Evolutionary conservation across 2,888 invertebrate genomes (phyloP), one percentile per base, ranked within the genome.

Genomic region (Xestoiulus laeticollis): DNA sequence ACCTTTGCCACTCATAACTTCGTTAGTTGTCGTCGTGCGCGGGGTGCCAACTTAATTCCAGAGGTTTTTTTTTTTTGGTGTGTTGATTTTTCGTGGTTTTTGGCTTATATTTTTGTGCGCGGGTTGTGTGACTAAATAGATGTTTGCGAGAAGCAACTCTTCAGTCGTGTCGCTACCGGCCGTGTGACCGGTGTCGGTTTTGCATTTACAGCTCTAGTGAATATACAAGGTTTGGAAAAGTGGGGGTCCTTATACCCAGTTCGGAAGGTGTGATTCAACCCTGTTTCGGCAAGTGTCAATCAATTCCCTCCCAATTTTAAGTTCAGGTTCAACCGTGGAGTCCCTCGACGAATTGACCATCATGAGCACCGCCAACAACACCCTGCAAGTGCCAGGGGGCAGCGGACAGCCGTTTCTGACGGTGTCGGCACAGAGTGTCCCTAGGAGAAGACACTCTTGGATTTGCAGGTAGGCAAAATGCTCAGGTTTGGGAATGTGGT

Each of bases 391-490:
- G 22, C 87, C 87, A 32, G 87, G 87, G 1, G 44, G 26, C 22
- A 16, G n/a, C 30, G 68, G 68, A 16, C 33, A 19, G 22, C 68
- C 68, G 26, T 68, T 87, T 12, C 48, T 87, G 43, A 68, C 87
- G 14, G 87, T 87, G 82, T 33, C 87, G 19, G 43, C 87, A 43
- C 68, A 38, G 43, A 38, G 68, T 16, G 44, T 68, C 44, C 87
- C 87, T 1, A 3, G 87, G 10, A 12, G 87, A 44, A 16, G 87
- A 43, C 87, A 87, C 48, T 87, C 87, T 10, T 87, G 87, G 87
- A 87, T 87, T 83, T 87, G 87, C 84, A 83, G 87, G 87, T 87
- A 87, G 48, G 83, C 33, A 38, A 38, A 59, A n/a, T 1, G 48
- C 12, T 4, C n/a, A 3, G 33, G 33, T n/a, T 19, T 1, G n/a